Base-by-base conservation (phyloP, 2,113 vertebrate species). In the Sapajus apella region DNA sequence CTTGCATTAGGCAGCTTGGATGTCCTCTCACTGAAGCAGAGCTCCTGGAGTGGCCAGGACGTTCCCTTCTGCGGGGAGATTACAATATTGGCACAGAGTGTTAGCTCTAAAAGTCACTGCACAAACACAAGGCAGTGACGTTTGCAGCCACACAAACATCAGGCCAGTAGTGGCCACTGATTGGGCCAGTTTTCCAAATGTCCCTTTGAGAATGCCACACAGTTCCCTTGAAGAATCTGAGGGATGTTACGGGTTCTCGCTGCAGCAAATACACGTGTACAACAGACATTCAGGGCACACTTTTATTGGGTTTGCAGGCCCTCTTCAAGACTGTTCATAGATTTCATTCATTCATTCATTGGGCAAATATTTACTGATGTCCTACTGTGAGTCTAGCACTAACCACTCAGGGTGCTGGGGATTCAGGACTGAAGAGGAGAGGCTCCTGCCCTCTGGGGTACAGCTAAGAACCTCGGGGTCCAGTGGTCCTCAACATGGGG, bases 41-140 rank as follows among this genome's bases (percentile, higher is more conserved):
- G 61, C 8, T 50, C 10, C 13, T 8, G 45, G n/a, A 10, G n/a
- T 21, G 45, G 30, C 73, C 72, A 32, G 32, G 35, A 66, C 2
- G 0, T 3, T 73, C 45, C 35, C 50, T 43, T 70, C 68, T 5
- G 13, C 8, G 11, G 45, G 73, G 45, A 45, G 23, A 52, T 32
- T 25, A 21, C 64, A 47, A 37, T 27, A 9, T 8, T 3, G 3
- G 43, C 40, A 25, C 3, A 4, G 30, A n/a, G 4, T 25, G 1
- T 6, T 16, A 11, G 40, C 32, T 82, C 55, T 17, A 18, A 55
- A 80, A 11, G 5, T 23, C 56, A 21, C 35, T 8, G 11, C 32
- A 9, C 21, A 40, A 32, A 61, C 47, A 5, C 25, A 8, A 25
- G 0, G 7, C 20, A 1, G 8, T 1, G 30, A 27, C 4, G 0